phyloP scores from a whole-genome alignment of 37 sponge, comb jelly and placozoan genomes.

The Cliona cf. orientalis region DNA sequence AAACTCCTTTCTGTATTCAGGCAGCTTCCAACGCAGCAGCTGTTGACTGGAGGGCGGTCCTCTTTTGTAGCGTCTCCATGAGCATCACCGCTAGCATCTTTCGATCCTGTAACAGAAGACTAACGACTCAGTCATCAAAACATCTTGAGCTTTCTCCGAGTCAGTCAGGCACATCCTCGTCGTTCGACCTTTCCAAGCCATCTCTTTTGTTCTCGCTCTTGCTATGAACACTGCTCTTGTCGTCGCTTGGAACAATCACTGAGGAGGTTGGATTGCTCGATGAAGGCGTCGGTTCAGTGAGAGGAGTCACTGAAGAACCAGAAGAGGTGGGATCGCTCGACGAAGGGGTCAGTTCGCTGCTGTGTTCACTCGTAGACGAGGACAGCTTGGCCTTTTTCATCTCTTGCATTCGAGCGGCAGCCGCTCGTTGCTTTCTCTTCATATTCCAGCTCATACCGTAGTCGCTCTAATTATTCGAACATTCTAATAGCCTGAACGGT shows the following conservation, averaged over 20 bases:
- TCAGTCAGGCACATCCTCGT: no score
- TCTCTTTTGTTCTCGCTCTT: neutral
- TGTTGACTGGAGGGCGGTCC: neutral
- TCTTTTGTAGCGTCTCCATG: neutral
- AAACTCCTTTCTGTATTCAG: no score
- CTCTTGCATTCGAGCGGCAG: neutral
- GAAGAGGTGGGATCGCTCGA: neutral
- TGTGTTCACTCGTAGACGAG: neutral
- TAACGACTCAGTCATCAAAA: neutral
- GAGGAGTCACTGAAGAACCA: neutral
- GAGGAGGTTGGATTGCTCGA: neutral
- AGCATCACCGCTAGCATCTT: slow-evolving; percentile 5
- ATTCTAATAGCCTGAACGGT: no score
- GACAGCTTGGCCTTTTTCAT: neutral
- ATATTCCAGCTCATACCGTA: neutral
- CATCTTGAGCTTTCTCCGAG: no score
- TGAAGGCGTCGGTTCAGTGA: neutral
- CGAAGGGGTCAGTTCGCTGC: neutral
- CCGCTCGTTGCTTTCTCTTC: neutral
- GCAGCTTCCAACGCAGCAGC: slow-evolving; percentile 11
- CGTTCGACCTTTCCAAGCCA: neutral
- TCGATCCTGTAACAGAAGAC: neutral
- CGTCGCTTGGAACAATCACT: neutral
- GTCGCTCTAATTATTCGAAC: no score
- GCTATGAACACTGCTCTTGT: neutral